Evolutionary conservation across 2,888 invertebrate genomes (phyloP).

Genomic region (Argynnis bischoffii): DNA sequence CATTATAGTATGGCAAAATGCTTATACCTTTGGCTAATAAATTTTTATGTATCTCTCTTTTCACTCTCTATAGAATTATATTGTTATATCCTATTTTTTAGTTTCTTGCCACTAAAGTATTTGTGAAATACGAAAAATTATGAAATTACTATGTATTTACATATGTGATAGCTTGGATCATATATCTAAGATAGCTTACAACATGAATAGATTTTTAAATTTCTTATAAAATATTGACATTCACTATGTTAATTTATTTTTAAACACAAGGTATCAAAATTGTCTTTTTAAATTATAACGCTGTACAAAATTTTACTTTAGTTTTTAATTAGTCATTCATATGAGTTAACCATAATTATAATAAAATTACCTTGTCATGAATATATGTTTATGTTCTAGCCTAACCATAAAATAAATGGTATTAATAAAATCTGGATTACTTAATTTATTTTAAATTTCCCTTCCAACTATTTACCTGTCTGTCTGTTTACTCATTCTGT

Average conservation of each 20-base stretch:
- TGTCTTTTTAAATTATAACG: constrained; percentile 41
- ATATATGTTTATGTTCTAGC: constrained; percentile 74
- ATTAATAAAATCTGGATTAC: constrained; percentile 56
- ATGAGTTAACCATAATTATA: constrained; percentile 71
- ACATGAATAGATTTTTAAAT: constrained; percentile 54
- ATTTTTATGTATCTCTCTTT: constrained; percentile 64
- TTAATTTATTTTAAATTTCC: constrained; percentile 31
- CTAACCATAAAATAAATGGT: constrained; percentile 78
- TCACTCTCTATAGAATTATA: constrained; percentile 75
- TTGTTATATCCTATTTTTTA: constrained; percentile 63
- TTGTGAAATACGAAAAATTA: constrained; percentile 61
- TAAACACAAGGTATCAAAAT: constrained; percentile 45
- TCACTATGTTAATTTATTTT: constrained; percentile 49
- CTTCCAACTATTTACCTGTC: background rate
- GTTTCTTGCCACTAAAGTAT: constrained; percentile 81
- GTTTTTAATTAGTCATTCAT: constrained; percentile 65
- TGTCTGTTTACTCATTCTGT: background rate
- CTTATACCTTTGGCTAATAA: constrained; percentile 60
- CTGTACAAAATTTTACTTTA: constrained; percentile 75
- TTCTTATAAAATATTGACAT: constrained; percentile 31
- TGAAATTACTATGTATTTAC: constrained; percentile 62
- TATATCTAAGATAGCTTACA: constrained; percentile 50
- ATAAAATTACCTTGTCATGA: constrained; percentile 63
- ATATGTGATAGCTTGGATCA: constrained; percentile 79
- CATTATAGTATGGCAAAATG: constrained; percentile 76